Percentiles rank a stretch among this genome's conserved stretches.
phyloP scores from a whole-genome alignment of 2,888 invertebrate genomes.

The Mimumesa dahlbomi region DNA sequence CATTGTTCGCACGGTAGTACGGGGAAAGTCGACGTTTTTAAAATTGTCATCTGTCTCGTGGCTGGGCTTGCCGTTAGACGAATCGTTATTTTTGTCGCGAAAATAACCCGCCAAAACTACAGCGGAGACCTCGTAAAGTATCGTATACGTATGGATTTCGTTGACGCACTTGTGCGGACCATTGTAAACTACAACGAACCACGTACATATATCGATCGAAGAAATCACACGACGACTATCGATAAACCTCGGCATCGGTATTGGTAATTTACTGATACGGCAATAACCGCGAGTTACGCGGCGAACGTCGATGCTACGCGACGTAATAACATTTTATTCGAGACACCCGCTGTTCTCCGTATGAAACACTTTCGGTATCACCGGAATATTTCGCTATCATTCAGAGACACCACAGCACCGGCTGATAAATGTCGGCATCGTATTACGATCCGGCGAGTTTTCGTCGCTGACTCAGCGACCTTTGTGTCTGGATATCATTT shows the following conservation, averaged over 20 bases:
- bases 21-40: neutral
- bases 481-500: constrained; percentile 1
- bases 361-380: constrained; percentile 7
- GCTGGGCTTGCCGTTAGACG: neutral
- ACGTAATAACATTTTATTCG: constrained; percentile 4
- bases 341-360: neutral
- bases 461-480: constrained; percentile 17
- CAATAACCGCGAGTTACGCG: constrained; percentile 11
- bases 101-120: neutral
- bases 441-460: constrained; percentile 23
- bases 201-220: no score
- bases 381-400: constrained; percentile 15
- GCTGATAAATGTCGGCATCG: constrained; percentile 16
- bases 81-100: neutral
- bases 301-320: neutral
- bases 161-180: no score
- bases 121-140: no score
- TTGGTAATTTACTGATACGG: neutral
- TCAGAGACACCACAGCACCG: neutral
- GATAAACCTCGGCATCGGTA: no score
- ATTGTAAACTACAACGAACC: no score
- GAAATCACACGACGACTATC: no score
- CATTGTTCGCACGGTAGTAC: constrained; percentile 9
- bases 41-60: constrained; percentile 4
- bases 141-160: no score